These are phyloP conservation scores for Saccostrea cuccullata DNA, from an alignment of 1,140 invertebrate genomes.

Conservation along the genomic window DNA sequence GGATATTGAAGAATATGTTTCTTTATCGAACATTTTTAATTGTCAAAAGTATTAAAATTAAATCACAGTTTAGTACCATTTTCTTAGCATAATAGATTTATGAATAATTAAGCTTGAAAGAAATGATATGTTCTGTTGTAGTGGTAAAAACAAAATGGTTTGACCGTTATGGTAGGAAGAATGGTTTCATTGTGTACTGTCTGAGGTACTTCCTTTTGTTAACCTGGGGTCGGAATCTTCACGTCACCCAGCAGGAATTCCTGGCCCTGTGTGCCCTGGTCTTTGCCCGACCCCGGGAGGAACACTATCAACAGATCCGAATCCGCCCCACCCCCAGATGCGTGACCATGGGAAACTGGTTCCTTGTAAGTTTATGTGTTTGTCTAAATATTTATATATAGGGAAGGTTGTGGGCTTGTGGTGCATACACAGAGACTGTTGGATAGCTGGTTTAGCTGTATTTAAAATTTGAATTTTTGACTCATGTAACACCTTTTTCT, in stretches of 20 bases:
- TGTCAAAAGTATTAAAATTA: too few relatives aligned
- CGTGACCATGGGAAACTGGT: constrained; percentile 73
- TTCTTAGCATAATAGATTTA: too few relatives aligned
- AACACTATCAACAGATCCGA: constrained; percentile 61
- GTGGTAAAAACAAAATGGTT: constrained; percentile 62
- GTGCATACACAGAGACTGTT: too few relatives aligned
- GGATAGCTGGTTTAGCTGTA: too few relatives aligned
- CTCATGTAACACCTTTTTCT: too few relatives aligned
- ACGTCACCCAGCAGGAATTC: constrained; percentile 71
- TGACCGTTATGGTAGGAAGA: constrained; percentile 71
- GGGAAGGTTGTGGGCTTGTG: too few relatives aligned
- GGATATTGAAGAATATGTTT: too few relatives aligned
- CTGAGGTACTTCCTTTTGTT: constrained; percentile 74
- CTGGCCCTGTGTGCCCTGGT: constrained; percentile 67
- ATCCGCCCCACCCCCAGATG: constrained; percentile 68
- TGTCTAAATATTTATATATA: neutral
- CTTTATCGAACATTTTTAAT: too few relatives aligned
- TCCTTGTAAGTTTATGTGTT: constrained; percentile 63
- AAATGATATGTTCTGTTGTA: neutral
- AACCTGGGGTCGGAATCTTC: constrained; percentile 72
- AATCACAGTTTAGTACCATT: too few relatives aligned
- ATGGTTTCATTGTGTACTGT: constrained; percentile 71
- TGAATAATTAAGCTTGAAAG: neutral
- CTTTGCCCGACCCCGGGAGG: constrained; percentile 55
- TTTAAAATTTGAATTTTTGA: too few relatives aligned